Evolutionary conservation across 2,113 vertebrate species (phyloP).

Genomic region (Bambusicola thoracicus): DNA sequence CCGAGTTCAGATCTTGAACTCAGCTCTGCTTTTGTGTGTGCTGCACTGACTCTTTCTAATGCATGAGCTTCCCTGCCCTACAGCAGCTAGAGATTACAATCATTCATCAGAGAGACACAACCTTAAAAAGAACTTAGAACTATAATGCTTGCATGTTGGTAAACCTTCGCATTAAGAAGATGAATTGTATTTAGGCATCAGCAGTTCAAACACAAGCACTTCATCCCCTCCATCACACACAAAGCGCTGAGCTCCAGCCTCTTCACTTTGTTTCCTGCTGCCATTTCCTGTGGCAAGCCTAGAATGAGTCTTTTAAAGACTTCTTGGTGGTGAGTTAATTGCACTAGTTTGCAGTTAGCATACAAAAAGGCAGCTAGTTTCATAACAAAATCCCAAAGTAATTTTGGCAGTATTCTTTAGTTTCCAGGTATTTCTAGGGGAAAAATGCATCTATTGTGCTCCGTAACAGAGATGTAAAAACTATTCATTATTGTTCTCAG

Average conservation of each 20-base stretch:
- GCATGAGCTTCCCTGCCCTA: neutral
- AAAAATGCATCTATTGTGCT: neutral
- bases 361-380: neutral
- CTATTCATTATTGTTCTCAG: neutral
- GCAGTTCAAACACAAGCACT: neutral
- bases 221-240: neutral
- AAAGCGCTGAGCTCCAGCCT: slow-evolving; percentile 7
- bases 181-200: neutral
- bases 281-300: slow-evolving; percentile 55
- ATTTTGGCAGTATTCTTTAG: neutral
- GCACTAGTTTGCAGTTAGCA: neutral
- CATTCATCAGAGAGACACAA: neutral
- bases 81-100: neutral
- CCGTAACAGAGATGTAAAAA: neutral
- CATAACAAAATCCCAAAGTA: neutral
- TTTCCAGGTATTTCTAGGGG: neutral
- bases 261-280: slow-evolving; percentile 55
- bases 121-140: neutral
- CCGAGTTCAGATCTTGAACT: neutral
- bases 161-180: neutral
- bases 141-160: neutral
- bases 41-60: neutral
- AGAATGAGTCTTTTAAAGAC: neutral
- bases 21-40: neutral
- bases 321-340: neutral